These are phyloP conservation scores for Caenorhabditis elegans DNA, from an alignment of 1,140 invertebrate species.

Conservation along the genomic window DNA sequence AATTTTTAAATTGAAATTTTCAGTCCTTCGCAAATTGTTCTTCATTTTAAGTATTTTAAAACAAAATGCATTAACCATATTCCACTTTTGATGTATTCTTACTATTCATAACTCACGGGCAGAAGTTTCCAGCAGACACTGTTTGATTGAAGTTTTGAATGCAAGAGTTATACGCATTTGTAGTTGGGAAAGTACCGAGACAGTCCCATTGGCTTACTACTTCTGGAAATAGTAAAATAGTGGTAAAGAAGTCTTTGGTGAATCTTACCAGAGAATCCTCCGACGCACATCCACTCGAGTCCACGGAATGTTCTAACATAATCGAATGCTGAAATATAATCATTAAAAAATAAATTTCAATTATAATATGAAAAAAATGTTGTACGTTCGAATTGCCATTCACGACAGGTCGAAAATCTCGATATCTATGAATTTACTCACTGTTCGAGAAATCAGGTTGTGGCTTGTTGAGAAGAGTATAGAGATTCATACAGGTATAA, in stretches of 20 bases:
- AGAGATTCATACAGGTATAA: constrained; percentile 38
- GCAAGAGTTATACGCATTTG: not conserved
- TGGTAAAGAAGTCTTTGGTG: not conserved
- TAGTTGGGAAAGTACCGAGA: not conserved
- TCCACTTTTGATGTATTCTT: too few species aligned
- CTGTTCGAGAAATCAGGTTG: constrained; percentile 23
- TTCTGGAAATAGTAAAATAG: constrained; percentile 20
- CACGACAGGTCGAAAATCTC: too few species aligned
- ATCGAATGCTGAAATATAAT: constrained; percentile 43
- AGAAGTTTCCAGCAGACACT: constrained; percentile 3
- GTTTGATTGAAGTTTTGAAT: constrained; percentile 18
- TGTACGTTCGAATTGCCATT: too few species aligned
- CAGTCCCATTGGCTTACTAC: constrained; percentile 25
- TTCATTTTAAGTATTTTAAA: too few species aligned
- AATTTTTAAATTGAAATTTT: too few species aligned
- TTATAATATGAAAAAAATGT: too few species aligned
- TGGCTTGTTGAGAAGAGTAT: constrained; percentile 37
- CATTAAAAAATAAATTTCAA: too few species aligned
- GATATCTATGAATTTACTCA: too few species aligned
- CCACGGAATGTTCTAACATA: constrained; percentile 35
- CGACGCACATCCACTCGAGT: constrained; percentile 35
- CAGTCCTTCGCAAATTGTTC: too few species aligned
- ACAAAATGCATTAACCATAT: too few species aligned
- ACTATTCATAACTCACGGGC: constrained; percentile 7
- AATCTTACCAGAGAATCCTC: constrained; percentile 28